Evolutionary conservation across 2,888 invertebrate genomes (phyloP), one percentile per base, ranked within the genome.

Genomic region (Oxycera nigricornis): DNA sequence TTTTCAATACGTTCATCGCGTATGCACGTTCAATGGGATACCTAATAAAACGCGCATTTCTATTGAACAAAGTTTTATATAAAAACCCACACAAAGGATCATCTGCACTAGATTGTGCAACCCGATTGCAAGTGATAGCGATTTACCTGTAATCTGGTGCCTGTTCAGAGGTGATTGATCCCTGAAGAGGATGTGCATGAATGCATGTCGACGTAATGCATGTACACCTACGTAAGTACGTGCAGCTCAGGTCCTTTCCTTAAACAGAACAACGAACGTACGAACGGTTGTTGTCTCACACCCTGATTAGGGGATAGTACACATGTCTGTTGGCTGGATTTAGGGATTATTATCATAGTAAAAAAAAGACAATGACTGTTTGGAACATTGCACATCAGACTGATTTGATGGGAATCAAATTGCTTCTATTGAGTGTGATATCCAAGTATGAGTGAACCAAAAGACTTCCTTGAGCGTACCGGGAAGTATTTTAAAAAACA

Each of bases 151-250:
- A 55, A 70, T 70, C 55, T 55, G 31, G 55, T 20, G 31, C 31
- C 17, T 70, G 52, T 70, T 55, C 11, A 30, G 55, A 70, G 70
- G 70, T 70, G 70, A 31, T 70, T 70, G 70, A 70, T 70, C 70
- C 70, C 55, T 70, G 9, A 35, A 70, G 70, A 55, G 52, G 55
- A 70, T 55, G 55, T 70, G 55, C 31, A 55, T 70, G 70, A 52
- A 70, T 52, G 68, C 50, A 26, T 1, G 52, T 30, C 14, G 30
- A 50, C 26, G 11, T 14, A 30, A 30, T 41, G 26, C 22, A 31
- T 22, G 14, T 9, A 20, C 30, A 22, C 4, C 31, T 31, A 22
- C 31, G 2, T 26, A 28, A n/a, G 26, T 17, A 11, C 55, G 22
- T 22, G 24, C 20, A 24, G 22, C 20, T 55, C 22, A 20, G 17